Percentiles rank a stretch among this genome's conserved stretches.
phyloP scores from a whole-genome alignment of 2,888 invertebrate genomes.

The Drepanosiphum platanoidis region DNA sequence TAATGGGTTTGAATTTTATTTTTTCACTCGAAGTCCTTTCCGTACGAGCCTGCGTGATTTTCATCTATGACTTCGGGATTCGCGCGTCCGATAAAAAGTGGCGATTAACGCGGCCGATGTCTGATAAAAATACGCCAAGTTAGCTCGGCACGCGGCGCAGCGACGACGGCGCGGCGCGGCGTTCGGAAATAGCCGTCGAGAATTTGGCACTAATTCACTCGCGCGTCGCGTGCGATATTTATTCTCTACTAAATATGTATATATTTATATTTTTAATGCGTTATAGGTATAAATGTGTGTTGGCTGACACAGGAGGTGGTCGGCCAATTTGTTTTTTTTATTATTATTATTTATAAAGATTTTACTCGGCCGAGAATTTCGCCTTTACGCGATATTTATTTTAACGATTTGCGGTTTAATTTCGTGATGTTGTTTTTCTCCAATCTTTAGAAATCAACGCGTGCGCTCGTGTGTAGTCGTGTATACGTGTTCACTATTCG shows the following conservation, averaged over 20 bases:
- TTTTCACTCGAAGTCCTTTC: background rate
- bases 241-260: background rate
- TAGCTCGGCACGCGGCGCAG: background rate
- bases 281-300: background rate
- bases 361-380: background rate
- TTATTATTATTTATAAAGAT: background rate
- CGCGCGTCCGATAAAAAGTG: background rate
- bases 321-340: background rate
- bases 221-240: slow-evolving; percentile 1
- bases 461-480: background rate
- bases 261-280: background rate
- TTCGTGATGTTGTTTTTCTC: background rate
- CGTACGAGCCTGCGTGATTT: background rate
- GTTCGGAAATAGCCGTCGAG: slow-evolving; percentile 42
- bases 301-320: slow-evolving; percentile 3
- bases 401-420: background rate
- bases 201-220: slow-evolving; percentile 40
- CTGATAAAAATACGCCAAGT: slow-evolving; percentile 35
- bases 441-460: too few relatives aligned
- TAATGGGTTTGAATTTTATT: background rate
- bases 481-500: background rate
- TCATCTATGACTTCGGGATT: background rate
- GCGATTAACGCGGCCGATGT: background rate
- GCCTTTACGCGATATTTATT: background rate
- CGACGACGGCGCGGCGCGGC: background rate